Conservation (phyloP, 2,888 invertebrate genomes). For the Drosophila formosana region DNA sequence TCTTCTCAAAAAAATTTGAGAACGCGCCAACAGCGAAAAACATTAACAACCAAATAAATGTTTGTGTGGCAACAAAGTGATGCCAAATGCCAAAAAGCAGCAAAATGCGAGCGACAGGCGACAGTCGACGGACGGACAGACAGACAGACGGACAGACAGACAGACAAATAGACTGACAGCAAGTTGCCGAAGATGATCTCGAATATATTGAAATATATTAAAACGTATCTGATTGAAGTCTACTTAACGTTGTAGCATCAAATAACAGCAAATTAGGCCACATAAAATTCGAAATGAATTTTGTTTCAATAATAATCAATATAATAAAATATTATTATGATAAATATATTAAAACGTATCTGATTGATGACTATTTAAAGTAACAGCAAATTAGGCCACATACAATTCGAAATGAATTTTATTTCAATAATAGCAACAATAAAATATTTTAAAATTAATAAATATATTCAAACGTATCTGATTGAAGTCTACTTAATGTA, state of each 20-base stretch:
- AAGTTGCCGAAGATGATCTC: conserved; percentile 12
- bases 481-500: background rate
- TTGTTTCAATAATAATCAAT: no score
- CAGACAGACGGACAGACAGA: background rate
- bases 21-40: conserved; percentile 27
- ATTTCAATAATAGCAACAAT: no score
- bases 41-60: conserved; percentile 10
- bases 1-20: conserved; percentile 19
- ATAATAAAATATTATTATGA: no score
- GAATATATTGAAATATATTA: background rate
- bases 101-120: conserved; percentile 13
- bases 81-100: conserved; percentile 20
- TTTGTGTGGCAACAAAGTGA: conserved; percentile 17
- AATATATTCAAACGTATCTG: no score
- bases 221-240: background rate
- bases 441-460: no score
- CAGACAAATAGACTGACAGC: conserved; percentile 3
- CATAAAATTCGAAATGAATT: no score
- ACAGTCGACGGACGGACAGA: background rate
- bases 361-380: no score
- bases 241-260: background rate
- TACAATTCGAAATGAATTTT: no score
- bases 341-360: no score
- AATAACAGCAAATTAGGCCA: background rate
- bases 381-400: no score